Percentiles rank a stretch among this genome's conserved stretches.
Conservation (phyloP, 2,797 vertebrate genomes). For the Pangasius sanitwongsei region DNA sequence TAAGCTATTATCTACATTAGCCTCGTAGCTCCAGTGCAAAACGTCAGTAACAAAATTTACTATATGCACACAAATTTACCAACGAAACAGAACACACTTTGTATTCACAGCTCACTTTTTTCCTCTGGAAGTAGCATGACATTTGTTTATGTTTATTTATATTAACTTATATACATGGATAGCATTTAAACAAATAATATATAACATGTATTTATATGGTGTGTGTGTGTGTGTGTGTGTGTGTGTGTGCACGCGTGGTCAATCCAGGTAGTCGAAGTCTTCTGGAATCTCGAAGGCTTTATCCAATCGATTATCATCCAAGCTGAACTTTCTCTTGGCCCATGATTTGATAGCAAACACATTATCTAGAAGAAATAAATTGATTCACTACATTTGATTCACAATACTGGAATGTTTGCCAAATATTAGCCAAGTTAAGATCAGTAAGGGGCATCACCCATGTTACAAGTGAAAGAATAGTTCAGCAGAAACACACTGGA, state of each 20-base stretch:
- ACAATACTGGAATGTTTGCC: neutral
- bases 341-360: slow-evolving; percentile 97
- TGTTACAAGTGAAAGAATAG: neutral
- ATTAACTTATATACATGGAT: neutral
- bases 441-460: neutral
- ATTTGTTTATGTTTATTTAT: no score
- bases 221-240: neutral
- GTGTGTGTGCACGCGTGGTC: slow-evolving; percentile 47
- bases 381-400: neutral
- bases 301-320: slow-evolving; percentile 89
- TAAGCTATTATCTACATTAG: neutral
- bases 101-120: neutral
- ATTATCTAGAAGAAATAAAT: slow-evolving; percentile 80
- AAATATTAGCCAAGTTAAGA: neutral
- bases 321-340: slow-evolving; percentile 95
- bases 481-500: neutral
- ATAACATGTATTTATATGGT: neutral
- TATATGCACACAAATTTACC: no score
- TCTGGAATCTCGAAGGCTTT: slow-evolving; percentile 97
- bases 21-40: neutral
- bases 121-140: neutral
- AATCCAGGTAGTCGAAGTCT: slow-evolving; percentile 97
- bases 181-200: neutral
- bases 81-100: neutral
- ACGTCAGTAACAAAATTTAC: neutral